A percentile compares a stretch with the other conserved stretches of the same genome.
Evolutionary conservation across 2,888 invertebrate genomes (phyloP).

Genomic region (Brenthis daphne): DNA sequence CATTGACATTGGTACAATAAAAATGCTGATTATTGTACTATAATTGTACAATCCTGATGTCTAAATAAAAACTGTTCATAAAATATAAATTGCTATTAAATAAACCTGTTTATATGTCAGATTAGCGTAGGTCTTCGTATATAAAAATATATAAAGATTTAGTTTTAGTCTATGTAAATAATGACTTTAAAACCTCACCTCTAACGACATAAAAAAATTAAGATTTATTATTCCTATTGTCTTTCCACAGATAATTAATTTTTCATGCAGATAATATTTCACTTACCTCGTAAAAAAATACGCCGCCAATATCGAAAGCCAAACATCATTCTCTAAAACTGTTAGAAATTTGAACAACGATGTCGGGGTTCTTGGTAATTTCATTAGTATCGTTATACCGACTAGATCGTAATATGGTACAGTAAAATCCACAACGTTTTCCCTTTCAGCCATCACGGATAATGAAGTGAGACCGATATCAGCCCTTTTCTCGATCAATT

Average conservation of each 20-base stretch:
- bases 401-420: slow-evolving; percentile 99
- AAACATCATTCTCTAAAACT: slow-evolving; percentile 97
- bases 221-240: not conserved
- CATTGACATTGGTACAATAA: no score
- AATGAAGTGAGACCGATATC: slow-evolving; percentile 97
- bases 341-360: slow-evolving; percentile 98
- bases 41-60: no score
- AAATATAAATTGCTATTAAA: no score
- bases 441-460: slow-evolving; percentile 98
- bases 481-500: slow-evolving; percentile 91
- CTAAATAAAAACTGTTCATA: no score
- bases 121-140: no score
- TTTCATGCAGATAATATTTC: not conserved
- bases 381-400: slow-evolving; percentile 98
- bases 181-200: no score
- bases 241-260: not conserved
- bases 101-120: no score
- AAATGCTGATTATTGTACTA: no score
- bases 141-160: no score
- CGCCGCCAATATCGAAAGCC: slow-evolving; percentile 97
- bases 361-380: slow-evolving; percentile 92
- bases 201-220: no score
- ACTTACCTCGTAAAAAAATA: slow-evolving; percentile 95
- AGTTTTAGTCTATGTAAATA: no score
- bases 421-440: slow-evolving; percentile 98